A percentile compares a stretch with the other conserved stretches of the same genome.
These are phyloP conservation scores for Sorex araneus DNA, from an alignment of 2,113 vertebrate genomes.

Conservation along the genomic window DNA sequence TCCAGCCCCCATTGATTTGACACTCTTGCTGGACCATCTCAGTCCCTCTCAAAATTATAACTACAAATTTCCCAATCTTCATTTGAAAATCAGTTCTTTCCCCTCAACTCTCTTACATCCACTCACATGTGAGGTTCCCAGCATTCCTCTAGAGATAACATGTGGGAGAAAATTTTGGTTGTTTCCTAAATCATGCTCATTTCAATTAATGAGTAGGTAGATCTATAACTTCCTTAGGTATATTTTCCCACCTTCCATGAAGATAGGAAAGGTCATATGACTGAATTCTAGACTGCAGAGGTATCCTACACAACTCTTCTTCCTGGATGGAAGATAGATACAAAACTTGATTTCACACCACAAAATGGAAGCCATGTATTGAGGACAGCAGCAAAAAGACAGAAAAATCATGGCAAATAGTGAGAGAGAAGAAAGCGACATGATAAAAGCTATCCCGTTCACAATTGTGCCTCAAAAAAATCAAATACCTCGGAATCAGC, in stretches of 20 bases:
- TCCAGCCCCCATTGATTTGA: too few species aligned
- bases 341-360: not conserved
- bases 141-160: not conserved
- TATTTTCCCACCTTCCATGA: not conserved
- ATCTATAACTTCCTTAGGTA: constrained; percentile 11
- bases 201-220: not conserved
- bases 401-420: not conserved
- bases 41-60: not conserved
- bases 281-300: not conserved
- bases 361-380: not conserved
- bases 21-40: not conserved
- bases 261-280: not conserved
- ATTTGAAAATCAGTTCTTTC: not conserved
- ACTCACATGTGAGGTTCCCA: not conserved
- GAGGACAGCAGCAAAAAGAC: not conserved
- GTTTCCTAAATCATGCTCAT: not conserved
- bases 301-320: not conserved
- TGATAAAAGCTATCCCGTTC: too few species aligned
- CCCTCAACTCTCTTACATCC: not conserved
- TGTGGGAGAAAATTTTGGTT: constrained; percentile 25
- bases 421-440: too few species aligned
- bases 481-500: too few species aligned
- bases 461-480: too few species aligned
- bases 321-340: not conserved
- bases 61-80: constrained; percentile 7